phyloP scores from a whole-genome alignment of 2,888 invertebrate species.

The Aplocera efformata region DNA sequence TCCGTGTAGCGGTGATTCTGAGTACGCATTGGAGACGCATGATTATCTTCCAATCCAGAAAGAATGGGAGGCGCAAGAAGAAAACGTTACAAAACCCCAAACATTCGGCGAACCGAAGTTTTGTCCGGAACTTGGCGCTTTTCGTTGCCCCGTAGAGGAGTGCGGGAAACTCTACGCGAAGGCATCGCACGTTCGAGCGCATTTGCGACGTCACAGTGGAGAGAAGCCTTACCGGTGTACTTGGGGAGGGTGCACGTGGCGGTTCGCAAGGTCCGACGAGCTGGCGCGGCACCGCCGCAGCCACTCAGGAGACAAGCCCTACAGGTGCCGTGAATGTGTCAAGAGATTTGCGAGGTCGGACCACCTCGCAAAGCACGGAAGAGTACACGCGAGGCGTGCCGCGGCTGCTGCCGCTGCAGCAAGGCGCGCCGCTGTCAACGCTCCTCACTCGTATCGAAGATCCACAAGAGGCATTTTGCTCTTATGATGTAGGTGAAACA shows the following conservation, averaged over 20 bases:
- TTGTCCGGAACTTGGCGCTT: slow-evolving; percentile 78
- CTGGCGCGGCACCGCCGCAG: slow-evolving; percentile 94
- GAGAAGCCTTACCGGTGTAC: slow-evolving; percentile 87
- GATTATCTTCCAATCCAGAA: slow-evolving; percentile 38
- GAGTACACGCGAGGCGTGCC: slow-evolving; percentile 86
- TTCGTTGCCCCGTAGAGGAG: slow-evolving; percentile 84
- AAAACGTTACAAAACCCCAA: slow-evolving; percentile 43
- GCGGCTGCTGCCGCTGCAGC: slow-evolving; percentile 55
- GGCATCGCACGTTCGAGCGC: slow-evolving; percentile 94
- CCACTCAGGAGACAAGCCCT: slow-evolving; percentile 97
- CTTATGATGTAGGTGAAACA: slow-evolving; percentile 37
- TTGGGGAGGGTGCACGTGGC: slow-evolving; percentile 93
- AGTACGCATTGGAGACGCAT: slow-evolving; percentile 47
- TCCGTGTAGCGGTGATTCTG: slow-evolving; percentile 44
- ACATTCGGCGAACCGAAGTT: slow-evolving; percentile 68
- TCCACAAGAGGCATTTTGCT: slow-evolving; percentile 46
- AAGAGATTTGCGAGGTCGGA: slow-evolving; percentile 96
- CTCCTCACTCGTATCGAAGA: slow-evolving; percentile 32
- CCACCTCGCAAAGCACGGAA: slow-evolving; percentile 95
- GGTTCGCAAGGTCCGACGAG: slow-evolving; percentile 96
- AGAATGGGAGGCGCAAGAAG: slow-evolving; percentile 34
- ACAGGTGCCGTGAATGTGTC: slow-evolving; percentile 91
- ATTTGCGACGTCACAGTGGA: slow-evolving; percentile 91
- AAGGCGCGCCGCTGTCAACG: slow-evolving; percentile 34
- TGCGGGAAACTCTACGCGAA: slow-evolving; percentile 93